Evolutionary conservation across 2,113 vertebrate species (phyloP), one percentile per base, ranked within the genome.

Genomic region (Chloroceryle aenea): DNA sequence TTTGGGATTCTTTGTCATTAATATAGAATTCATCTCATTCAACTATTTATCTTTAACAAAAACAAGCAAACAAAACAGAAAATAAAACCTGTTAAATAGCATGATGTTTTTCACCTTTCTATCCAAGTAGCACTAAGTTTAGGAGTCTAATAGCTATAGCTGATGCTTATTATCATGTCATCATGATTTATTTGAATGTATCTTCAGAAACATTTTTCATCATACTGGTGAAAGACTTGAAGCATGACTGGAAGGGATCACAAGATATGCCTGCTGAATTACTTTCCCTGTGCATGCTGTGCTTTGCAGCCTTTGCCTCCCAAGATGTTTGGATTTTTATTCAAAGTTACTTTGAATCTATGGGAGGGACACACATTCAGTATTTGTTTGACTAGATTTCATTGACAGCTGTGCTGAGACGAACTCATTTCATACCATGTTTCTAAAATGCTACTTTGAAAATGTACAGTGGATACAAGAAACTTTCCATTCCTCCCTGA

Each of bases 381-480:
- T 85, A 91, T 81, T 93, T 25, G 10, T 36, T 95, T 78, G 80
- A 66, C 89, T 72, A 30, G 66, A 85, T 88, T 97, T 96, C 71
- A 87, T 1, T 66, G 75, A 84, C 87, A 95, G 58, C 75, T 95
- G 76, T 89, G 80, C 56, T 76, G 27, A 40, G 43, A 72, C 84
- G 56, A 89, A 58, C 58, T 76, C 80, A 52, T 72, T 91, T 83
- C 85, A 76, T 75, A 80, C 67, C 7, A 7, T 55, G 34, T 87
- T 71, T 85, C 62, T 86, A 76, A 94, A 84, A 85, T 7, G 32
- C 30, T 48, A 32, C 42, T 26, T 87, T 87, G 27, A 87, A 86
- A 21, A 92, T 42, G 10, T 22, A 32, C 21, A 22, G 72, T 1
- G 3, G 36, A 66, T 69, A 27, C 36, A 63, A 29, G 10, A 85